phyloP scores from a whole-genome alignment of 1,140 invertebrate species.

The Scaptodrosophila lebanonensis region DNA sequence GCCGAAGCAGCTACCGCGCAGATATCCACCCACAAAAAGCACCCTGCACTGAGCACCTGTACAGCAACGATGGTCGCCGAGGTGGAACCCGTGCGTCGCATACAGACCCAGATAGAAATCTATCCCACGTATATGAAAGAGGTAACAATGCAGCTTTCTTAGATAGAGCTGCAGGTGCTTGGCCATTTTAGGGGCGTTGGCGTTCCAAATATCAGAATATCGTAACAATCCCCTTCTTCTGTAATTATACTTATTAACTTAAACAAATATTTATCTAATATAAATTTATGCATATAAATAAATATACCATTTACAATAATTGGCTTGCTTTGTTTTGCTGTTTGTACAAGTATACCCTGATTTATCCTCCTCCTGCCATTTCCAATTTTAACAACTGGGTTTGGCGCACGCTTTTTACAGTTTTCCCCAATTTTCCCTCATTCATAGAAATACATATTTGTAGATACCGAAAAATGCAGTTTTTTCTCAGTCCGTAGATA shows the following conservation, averaged over 20 bases:
- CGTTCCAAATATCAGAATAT: too few relatives aligned
- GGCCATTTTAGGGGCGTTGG: too few relatives aligned
- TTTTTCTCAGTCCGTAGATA: too few relatives aligned
- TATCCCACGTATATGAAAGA: constrained; percentile 74
- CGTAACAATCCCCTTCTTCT: too few relatives aligned
- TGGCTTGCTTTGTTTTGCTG: constrained; percentile 6
- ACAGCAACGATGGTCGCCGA: constrained; percentile 55
- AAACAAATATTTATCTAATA: constrained; percentile 51
- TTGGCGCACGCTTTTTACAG: constrained; percentile 6
- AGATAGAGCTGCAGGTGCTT: constrained; percentile 21
- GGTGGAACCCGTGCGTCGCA: constrained; percentile 64
- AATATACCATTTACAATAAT: constrained; percentile 8
- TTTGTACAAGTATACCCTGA: constrained; percentile 20
- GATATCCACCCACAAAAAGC: not conserved
- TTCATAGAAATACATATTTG: constrained; percentile 10
- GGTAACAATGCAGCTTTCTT: constrained; percentile 74
- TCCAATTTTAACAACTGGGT: constrained; percentile 29
- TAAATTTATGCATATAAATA: constrained; percentile 5
- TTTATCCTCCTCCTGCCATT: constrained; percentile 20
- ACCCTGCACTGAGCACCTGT: not conserved
- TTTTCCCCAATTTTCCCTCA: not conserved
- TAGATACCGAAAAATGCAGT: constrained; percentile 9
- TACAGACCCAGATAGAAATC: constrained; percentile 71
- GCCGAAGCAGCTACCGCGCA: constrained; percentile 16
- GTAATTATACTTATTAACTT: constrained; percentile 35